A percentile compares a stretch with the other conserved stretches of the same genome.
phyloP scores from a whole-genome alignment of 1,140 invertebrate genomes.

The Drosophila pseudoananassae region DNA sequence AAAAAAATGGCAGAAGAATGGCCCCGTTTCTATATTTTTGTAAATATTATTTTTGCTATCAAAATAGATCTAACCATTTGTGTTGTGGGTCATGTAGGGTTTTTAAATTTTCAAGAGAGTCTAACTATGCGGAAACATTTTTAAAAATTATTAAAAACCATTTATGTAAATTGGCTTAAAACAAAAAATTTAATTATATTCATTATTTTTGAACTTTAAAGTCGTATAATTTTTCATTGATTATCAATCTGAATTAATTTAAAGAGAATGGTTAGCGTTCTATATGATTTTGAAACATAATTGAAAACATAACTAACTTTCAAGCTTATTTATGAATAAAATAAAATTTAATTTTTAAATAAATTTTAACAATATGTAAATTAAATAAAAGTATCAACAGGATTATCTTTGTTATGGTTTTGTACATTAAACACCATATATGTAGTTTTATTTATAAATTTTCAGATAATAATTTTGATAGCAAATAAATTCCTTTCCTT shows the following conservation, averaged over 20 bases:
- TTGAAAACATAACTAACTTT: too few species aligned
- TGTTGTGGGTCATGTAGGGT: not conserved
- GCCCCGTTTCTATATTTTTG: not conserved
- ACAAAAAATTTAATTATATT: not conserved
- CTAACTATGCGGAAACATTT: not conserved
- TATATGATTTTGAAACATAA: too few species aligned
- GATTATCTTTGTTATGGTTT: too few species aligned
- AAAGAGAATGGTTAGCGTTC: not conserved
- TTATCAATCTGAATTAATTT: not conserved
- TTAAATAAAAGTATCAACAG: too few species aligned
- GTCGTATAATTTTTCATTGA: not conserved
- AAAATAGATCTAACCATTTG: not conserved
- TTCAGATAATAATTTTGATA: too few species aligned
- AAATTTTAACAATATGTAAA: too few species aligned
- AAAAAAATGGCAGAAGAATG: not conserved
- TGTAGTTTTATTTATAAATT: too few species aligned
- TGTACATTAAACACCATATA: too few species aligned
- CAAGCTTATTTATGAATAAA: too few species aligned
- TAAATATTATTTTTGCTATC: constrained; percentile 3
- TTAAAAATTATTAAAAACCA: not conserved
- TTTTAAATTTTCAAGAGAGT: not conserved
- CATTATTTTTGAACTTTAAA: not conserved
- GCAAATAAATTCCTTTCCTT: not conserved
- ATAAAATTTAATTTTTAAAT: too few species aligned
- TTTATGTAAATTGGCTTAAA: not conserved